Base-by-base conservation (phyloP, 1,140 invertebrate genomes). In the Drosophila sp. region DNA sequence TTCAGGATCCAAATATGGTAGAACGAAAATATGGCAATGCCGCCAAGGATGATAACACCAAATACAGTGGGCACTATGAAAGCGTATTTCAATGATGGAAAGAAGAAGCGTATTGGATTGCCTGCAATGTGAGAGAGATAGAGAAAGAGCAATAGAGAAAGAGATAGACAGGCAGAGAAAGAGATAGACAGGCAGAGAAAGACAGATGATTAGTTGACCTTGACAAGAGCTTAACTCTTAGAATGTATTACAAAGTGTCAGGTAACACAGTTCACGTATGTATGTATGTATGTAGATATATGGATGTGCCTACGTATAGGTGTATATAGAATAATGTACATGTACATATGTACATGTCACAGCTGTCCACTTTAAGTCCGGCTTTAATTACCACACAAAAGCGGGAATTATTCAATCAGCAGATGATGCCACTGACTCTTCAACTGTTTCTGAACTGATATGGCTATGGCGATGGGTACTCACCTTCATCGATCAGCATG, bases 21-120 rank as follows among this genome's bases (percentile, higher is more conserved):
- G 7, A 94, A 70, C 4, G 95, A 95, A 86, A 95, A 96, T 3
- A 93, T 71, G 85, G 95, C 93, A 54, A 96, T 93, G 50, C 94
- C 94, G 62, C 95, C 95, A 65, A 96, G 92, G 73, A 96, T 95
- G 57, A 93, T 92, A 3, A 95, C 84, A 0, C 95, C 94, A 86
- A 93, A 93, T 56, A 94, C 76, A 23, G 94, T 94, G 65, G 95
- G 95, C 66, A 93, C 84, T 10, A 95, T 85, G 17, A 96, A 91
- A 27, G 93, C 94, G 87, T 94, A 92, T 90, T 94, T 91, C 54
- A 95, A 93, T 41, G 95, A 92, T 7, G 94, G 94, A 78, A 96
- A 95, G 30, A 95, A 89, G 47, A 92, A 93, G 80, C 93, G 93
- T 41, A 95, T 90, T 72, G 92, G 84, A 70, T 93, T 93, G 76